phyloP scores from a whole-genome alignment of 1,140 invertebrate species.

The Aphelenchoides avenae region DNA sequence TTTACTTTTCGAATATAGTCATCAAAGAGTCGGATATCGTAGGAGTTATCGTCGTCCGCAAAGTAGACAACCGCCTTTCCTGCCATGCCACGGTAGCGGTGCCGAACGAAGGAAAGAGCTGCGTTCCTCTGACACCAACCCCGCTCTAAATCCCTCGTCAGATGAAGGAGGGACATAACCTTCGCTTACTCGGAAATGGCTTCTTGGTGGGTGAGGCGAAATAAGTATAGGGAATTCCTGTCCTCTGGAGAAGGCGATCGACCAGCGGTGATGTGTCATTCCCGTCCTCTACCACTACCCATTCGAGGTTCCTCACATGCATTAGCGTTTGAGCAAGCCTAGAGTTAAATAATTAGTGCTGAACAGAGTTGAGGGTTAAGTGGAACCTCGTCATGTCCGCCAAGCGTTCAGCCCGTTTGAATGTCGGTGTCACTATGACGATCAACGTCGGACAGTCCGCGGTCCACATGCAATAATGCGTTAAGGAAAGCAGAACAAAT shows the following conservation, averaged over 20 bases:
- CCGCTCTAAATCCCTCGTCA: constrained; percentile 6
- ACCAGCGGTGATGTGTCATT: constrained; percentile 32
- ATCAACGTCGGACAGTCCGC: too few species aligned
- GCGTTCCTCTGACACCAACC: constrained; percentile 69
- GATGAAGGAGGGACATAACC: constrained; percentile 3
- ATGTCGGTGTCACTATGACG: constrained; percentile 39
- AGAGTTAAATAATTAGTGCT: too few species aligned
- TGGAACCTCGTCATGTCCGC: constrained; percentile 41
- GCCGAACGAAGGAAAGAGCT: constrained; percentile 78
- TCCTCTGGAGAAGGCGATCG: constrained; percentile 34
- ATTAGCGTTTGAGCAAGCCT: constrained; percentile 45
- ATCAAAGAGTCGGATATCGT: constrained; percentile 55
- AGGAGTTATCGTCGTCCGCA: constrained; percentile 56
- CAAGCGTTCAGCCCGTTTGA: constrained; percentile 35
- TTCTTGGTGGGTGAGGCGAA: constrained; percentile 42
- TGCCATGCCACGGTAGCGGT: constrained; percentile 63
- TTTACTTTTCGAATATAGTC: constrained; percentile 75
- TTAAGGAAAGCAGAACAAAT: too few species aligned
- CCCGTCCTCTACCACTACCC: constrained; percentile 43
- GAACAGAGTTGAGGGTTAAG: not conserved
- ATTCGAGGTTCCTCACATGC: constrained; percentile 37
- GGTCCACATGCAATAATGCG: too few species aligned
- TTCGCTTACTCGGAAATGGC: constrained; percentile 32
- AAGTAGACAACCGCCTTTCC: constrained; percentile 54
- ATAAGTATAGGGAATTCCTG: constrained; percentile 39